phyloP scores from a whole-genome alignment of 92 coral and sea anemone species.

The Umimayanthus chanpuru region DNA sequence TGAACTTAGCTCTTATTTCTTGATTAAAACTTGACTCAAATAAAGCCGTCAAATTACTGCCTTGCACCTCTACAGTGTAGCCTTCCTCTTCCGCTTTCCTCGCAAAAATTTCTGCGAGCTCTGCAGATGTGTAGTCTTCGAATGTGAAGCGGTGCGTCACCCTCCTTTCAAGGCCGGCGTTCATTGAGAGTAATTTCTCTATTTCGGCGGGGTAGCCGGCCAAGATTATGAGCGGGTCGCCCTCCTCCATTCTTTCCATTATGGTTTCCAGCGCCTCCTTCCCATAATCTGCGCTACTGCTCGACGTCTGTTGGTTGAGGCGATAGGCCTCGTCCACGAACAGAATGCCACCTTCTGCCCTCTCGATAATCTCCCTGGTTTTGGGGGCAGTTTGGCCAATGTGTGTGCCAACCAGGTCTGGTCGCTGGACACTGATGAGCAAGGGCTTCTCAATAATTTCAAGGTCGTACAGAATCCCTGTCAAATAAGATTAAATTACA shows the following conservation, averaged over 20 bases:
- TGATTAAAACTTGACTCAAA: neutral
- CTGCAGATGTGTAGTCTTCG: neutral
- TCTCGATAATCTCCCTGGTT: neutral
- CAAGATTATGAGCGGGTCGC: conserved; percentile 4
- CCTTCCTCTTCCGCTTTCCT: neutral
- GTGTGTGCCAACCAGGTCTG: conserved; percentile 8
- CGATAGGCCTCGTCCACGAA: conserved; percentile 23
- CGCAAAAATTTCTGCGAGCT: neutral
- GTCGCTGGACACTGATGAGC: conserved; percentile 15
- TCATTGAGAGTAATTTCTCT: neutral
- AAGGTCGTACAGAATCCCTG: conserved; percentile 21
- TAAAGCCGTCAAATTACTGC: neutral
- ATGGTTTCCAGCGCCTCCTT: neutral
- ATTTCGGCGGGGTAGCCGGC: conserved; percentile 16
- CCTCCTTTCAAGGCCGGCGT: neutral
- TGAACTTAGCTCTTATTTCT: neutral
- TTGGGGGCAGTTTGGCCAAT: conserved; percentile 11
- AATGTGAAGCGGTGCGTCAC: neutral
- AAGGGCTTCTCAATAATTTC: neutral
- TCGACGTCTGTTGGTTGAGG: neutral
- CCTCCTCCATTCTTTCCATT: conserved; percentile 9
- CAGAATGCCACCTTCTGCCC: conserved; percentile 32
- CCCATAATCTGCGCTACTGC: neutral
- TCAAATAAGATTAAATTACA: neutral
- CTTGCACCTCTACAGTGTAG: neutral